Conservation (phyloP, 2,888 invertebrate genomes). For the Rhamnusium bicolor region DNA sequence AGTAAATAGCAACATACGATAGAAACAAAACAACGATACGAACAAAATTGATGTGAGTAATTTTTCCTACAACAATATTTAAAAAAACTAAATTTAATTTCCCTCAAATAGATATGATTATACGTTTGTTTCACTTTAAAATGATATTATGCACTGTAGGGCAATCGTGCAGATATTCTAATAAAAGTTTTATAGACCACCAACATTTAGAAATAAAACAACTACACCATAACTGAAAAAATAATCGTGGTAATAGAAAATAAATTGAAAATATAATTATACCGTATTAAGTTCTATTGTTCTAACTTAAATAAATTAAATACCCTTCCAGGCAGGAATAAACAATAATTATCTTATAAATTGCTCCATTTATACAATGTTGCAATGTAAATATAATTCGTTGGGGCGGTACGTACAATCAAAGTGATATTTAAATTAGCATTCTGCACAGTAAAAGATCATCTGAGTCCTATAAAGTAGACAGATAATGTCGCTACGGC, state of each 20-base stretch:
- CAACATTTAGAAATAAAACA: background rate
- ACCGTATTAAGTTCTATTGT: background rate
- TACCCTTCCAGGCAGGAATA: background rate
- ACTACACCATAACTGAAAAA: background rate
- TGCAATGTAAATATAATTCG: conserved; percentile 20
- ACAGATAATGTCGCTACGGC: conserved; percentile 47
- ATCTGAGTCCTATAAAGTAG: conserved; percentile 52
- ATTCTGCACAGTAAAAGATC: conserved; percentile 51
- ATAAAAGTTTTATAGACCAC: background rate
- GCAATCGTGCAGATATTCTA: background rate
- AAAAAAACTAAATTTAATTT: no score
- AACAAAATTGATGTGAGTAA: no score
- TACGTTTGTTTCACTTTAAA: no score
- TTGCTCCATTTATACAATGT: conserved; percentile 14
- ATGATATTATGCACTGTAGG: no score
- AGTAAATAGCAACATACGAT: no score
- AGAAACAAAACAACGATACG: no score
- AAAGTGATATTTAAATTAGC: conserved; percentile 54
- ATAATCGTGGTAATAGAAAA: background rate
- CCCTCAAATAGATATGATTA: no score
- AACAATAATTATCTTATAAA: conserved; percentile 10
- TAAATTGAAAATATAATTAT: background rate
- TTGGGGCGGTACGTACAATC: conserved; percentile 29
- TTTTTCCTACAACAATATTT: no score
- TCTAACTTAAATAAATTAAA: background rate